Percentiles rank a stretch among this genome's conserved stretches.
These are phyloP conservation scores for Seriola dumerili DNA, from an alignment of 2,113 vertebrate species.

Conservation along the genomic window DNA sequence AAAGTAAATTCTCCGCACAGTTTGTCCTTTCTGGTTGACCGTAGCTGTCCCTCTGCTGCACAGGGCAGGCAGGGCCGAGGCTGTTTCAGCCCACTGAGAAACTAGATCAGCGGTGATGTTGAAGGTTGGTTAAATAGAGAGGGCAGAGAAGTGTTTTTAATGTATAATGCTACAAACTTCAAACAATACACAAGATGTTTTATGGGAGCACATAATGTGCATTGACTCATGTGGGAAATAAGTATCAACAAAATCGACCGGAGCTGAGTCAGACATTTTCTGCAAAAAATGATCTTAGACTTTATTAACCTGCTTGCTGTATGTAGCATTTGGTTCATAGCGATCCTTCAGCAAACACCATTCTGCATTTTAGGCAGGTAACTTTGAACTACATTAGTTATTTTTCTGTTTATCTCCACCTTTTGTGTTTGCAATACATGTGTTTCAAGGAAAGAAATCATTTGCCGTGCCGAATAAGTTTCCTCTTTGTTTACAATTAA, in stretches of 20 bases:
- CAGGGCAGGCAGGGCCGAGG: conserved; percentile 35
- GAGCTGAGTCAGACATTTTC: not conserved
- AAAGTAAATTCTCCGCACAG: conserved; percentile 4
- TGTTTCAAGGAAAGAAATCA: not conserved
- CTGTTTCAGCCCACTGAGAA: conserved; percentile 35
- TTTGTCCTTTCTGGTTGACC: conserved; percentile 23
- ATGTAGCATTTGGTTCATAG: not conserved
- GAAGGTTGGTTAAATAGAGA: conserved; percentile 46
- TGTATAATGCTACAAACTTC: not conserved
- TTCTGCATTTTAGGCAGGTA: not conserved
- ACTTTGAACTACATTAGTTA: not conserved
- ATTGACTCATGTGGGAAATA: conserved; percentile 8
- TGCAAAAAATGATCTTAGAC: not conserved
- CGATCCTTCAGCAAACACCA: not conserved
- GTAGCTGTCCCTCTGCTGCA: not conserved
- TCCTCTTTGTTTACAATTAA: conserved; percentile 52
- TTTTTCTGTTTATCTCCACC: not conserved
- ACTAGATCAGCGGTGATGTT: conserved; percentile 29
- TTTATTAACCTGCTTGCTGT: not conserved
- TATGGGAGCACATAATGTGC: conserved; percentile 10
- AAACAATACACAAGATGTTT: conserved; percentile 15
- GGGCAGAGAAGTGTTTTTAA: not conserved
- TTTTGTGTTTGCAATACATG: not conserved
- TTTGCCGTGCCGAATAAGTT: conserved; percentile 12
- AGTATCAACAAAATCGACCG: not conserved